Base-by-base conservation (phyloP, 37 sponge, comb jelly and placozoan genomes). In the Mnemiopsis leidyi region DNA sequence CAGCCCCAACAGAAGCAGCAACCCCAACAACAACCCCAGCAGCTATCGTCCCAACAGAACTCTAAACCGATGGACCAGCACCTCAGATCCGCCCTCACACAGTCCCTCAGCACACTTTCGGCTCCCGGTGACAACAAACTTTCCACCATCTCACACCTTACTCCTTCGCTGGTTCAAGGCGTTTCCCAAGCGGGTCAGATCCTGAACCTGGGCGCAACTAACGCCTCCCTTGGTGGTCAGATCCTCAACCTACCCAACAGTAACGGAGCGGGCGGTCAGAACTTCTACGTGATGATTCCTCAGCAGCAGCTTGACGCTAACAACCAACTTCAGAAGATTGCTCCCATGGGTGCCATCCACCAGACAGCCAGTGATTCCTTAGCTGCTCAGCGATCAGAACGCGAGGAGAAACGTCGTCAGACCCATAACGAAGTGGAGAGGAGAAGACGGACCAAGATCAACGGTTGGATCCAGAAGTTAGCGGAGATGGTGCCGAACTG, bases 271-370 rank as follows among this genome's bases (percentile, higher is more conserved):
- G 38, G 37, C 1, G 82, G 82, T 7, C 82, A 79, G 82, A 79
- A 79, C 82, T 79, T 79, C 82, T 79, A 79, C 82, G 82, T 79
- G 36, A 79, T 79, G 82, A 79, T 79, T 9, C 82, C 82, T 3
- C 82, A 79, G 82, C 23, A 32, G 31, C 82, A 79, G 36, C 36
- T 36, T 13, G 82, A 35, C 20, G 82, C 36, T 18, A 33, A 30
- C 36, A 32, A 33, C 36, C 82, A 30, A 23, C 82, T 36, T 21
- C 82, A 79, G 82, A 79, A 79, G 82, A 79, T 79, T 33, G 82
- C 82, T 5, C 82, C 82, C 36, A 79, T 79, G 82, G 82, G 82
- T 20, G 36, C 21, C 9, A 1, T 79, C 1, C 82, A 79, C 9
- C 35, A 79, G 37, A 79, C 36, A 2, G 33, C 82, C 7, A 29